These are phyloP conservation scores for Montipora efflorescens DNA, from an alignment of 64 coral and sea anemone genomes.

Conservation along the genomic window DNA sequence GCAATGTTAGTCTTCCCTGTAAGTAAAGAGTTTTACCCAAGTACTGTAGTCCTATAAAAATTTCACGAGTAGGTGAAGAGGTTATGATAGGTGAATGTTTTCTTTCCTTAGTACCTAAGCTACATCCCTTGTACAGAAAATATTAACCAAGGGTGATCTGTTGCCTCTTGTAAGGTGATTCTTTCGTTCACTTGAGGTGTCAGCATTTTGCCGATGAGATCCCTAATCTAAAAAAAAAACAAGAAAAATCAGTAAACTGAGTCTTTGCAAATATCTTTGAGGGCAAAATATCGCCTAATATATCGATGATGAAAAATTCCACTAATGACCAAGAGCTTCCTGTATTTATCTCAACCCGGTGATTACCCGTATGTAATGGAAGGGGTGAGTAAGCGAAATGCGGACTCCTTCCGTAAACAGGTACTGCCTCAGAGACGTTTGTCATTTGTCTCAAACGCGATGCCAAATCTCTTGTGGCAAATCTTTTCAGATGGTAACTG, in stretches of 20 bases:
- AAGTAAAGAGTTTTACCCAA: not conserved
- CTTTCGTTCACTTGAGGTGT: slow-evolving; percentile 31
- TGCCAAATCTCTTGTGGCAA: too few relatives aligned
- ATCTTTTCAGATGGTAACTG: too few relatives aligned
- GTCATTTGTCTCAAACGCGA: too few relatives aligned
- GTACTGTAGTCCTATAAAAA: not conserved
- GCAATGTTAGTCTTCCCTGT: not conserved
- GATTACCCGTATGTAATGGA: too few relatives aligned
- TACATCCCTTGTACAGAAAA: not conserved
- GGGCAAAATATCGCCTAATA: too few relatives aligned
- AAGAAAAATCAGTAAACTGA: not conserved
- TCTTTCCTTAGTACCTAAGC: not conserved
- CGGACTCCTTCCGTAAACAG: too few relatives aligned
- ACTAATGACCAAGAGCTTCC: too few relatives aligned
- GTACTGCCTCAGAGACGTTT: too few relatives aligned
- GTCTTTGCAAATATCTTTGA: not conserved
- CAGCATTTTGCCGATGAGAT: slow-evolving; percentile 65
- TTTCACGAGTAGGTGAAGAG: not conserved
- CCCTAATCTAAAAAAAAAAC: slow-evolving; percentile 10
- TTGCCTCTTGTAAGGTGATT: slow-evolving; percentile 39
- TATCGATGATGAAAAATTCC: too few relatives aligned
- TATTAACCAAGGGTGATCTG: slow-evolving; percentile 61
- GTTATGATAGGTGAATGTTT: not conserved
- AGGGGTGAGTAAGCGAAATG: too few relatives aligned
- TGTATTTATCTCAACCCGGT: too few relatives aligned